These are phyloP conservation scores for Cheilosia vernalis DNA, from an alignment of 2,888 invertebrate genomes.

Conservation along the genomic window DNA sequence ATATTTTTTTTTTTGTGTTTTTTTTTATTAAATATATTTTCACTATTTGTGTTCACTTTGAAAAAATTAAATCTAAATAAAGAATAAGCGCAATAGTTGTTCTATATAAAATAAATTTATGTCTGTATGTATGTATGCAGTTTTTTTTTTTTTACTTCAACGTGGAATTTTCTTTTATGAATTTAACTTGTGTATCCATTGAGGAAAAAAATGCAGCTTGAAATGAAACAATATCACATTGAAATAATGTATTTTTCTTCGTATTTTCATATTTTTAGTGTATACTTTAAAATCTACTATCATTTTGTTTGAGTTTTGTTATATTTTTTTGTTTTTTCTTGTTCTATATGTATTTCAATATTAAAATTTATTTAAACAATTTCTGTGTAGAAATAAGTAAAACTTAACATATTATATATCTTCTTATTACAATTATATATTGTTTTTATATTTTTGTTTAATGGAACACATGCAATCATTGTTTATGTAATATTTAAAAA, in stretches of 20 bases:
- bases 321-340: no score
- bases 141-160: conserved; percentile 53
- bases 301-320: conserved; percentile 24
- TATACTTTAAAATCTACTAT: conserved; percentile 52
- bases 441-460: conserved; percentile 68
- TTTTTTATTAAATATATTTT: conserved; percentile 19
- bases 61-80: conserved; percentile 14
- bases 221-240: conserved; percentile 62
- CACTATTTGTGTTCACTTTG: conserved; percentile 41
- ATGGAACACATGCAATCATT: conserved; percentile 70
- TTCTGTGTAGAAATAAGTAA: conserved; percentile 55
- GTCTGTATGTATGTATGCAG: conserved; percentile 1
- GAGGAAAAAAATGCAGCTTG: conserved; percentile 22
- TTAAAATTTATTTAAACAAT: conserved; percentile 56
- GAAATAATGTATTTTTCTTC: conserved; percentile 40
- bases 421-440: conserved; percentile 70
- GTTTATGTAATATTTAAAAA: conserved; percentile 57
- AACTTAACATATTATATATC: conserved; percentile 60
- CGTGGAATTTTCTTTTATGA: conserved; percentile 39
- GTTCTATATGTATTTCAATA: conserved; percentile 32
- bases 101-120: not conserved
- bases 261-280: conserved; percentile 27
- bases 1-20: not conserved
- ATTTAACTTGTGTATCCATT: conserved; percentile 23
- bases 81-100: conserved; percentile 11